Conservation (phyloP, 2,797 vertebrate species). For the Peromyscus attwateri region DNA sequence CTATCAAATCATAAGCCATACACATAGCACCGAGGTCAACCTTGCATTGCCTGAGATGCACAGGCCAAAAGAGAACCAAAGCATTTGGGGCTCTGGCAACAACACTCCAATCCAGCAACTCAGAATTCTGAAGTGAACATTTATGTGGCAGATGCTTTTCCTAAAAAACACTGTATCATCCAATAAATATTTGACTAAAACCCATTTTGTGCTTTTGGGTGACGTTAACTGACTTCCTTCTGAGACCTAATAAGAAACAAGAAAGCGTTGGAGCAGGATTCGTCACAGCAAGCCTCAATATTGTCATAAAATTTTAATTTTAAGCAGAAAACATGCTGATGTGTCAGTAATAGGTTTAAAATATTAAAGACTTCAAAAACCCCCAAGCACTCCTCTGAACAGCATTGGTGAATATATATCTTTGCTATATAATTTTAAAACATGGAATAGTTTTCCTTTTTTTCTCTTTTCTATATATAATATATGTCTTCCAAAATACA, state of each 20-base stretch:
- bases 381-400: slow-evolving; percentile 87
- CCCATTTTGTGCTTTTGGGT: slow-evolving; percentile 84
- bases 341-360: slow-evolving; percentile 86
- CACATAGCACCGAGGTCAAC: slow-evolving; percentile 81
- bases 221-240: slow-evolving; percentile 76
- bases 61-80: slow-evolving; percentile 41
- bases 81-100: slow-evolving; percentile 65
- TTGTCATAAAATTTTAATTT: slow-evolving; percentile 84
- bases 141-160: slow-evolving; percentile 80
- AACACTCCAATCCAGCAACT: slow-evolving; percentile 65
- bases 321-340: slow-evolving; percentile 84
- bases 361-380: slow-evolving; percentile 82
- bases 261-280: slow-evolving; percentile 76
- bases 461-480: slow-evolving; percentile 89
- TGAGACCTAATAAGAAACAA: slow-evolving; percentile 82
- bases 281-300: slow-evolving; percentile 71
- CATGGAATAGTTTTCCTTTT: slow-evolving; percentile 86
- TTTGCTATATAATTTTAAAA: slow-evolving; percentile 89
- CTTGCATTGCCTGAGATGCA: slow-evolving; percentile 61
- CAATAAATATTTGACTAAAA: slow-evolving; percentile 85
- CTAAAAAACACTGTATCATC: slow-evolving; percentile 81
- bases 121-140: slow-evolving; percentile 77
- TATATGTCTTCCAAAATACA: slow-evolving; percentile 95
- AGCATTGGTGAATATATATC: slow-evolving; percentile 90
- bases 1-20: slow-evolving; percentile 77